Evolutionary conservation across 2,888 invertebrate genomes (phyloP), one percentile per base, ranked within the genome.

Genomic region (Dicycla oo): DNA sequence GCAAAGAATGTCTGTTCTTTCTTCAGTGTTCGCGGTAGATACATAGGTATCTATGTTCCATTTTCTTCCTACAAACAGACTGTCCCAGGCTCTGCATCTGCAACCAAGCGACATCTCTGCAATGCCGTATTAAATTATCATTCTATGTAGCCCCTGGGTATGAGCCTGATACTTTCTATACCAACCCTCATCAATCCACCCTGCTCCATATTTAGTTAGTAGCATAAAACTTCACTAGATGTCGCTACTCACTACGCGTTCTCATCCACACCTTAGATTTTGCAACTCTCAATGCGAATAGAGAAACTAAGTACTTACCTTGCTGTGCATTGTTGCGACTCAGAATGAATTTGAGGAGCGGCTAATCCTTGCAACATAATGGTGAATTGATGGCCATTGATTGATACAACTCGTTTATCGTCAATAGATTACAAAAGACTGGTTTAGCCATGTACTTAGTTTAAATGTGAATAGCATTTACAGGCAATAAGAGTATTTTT

Each of bases 321-420:
- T 53, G 60, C 79, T 85, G 77, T 80, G 53, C 57, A 83, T 85
- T 86, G 86, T 85, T 62, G 62, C 49, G 58, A 60, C 54, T 63
- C 79, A 62, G 69, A 86, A 84, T 85, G 74, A 84, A 82, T 61
- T 61, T 70, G 67, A 86, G 86, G 86, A 82, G 87, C 69, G 86
- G 86, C 66, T 82, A 79, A 85, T 82, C 86, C 86, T 78, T 73
- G 64, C 74, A 69, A 74, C 74, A 85, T 77, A 85, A 83, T 83
- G 65, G 53, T 78, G 64, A 72, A 73, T 69, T 67, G 54, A 40
- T 54, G n/a, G 43, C 67, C 65, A 80, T 84, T 80, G 75, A 77
- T 75, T 58, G 75, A 69, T 82, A 69, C 72, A 64, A 43, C 51
- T 75, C 71, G 76, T 61, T 85, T 73, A 67, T 73, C 67, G 57